These are phyloP conservation scores for Pseudopodoces humilis DNA, from an alignment of 2,113 vertebrate genomes.

Conservation along the genomic window DNA sequence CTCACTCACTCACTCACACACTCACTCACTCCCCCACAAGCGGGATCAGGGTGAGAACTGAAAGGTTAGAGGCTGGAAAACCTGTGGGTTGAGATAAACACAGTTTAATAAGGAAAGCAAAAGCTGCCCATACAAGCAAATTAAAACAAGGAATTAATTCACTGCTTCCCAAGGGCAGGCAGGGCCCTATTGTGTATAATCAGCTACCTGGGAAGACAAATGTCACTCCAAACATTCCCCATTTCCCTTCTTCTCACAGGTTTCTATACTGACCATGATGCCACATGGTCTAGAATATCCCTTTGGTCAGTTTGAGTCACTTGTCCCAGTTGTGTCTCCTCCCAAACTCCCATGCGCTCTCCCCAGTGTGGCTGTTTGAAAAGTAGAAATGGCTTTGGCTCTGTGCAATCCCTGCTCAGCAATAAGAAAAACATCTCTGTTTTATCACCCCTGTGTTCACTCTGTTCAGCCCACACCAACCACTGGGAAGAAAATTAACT, in stretches of 20 bases:
- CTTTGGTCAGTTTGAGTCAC: neutral
- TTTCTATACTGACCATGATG: neutral
- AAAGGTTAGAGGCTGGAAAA: neutral
- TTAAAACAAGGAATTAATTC: neutral
- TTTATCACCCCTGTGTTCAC: neutral
- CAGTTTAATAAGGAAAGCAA: neutral
- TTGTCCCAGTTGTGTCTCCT: neutral
- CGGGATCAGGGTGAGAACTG: neutral
- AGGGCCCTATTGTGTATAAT: accelerated
- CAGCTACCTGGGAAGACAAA: neutral
- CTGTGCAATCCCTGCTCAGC: neutral
- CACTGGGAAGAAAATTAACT: neutral
- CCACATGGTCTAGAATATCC: neutral
- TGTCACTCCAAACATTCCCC: neutral
- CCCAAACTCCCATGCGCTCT: neutral
- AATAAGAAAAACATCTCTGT: neutral
- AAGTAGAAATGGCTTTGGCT: neutral
- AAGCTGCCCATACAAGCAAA: neutral
- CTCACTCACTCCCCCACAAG: neutral
- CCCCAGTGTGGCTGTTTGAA: neutral
- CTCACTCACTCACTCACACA: too few species aligned
- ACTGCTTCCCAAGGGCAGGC: neutral
- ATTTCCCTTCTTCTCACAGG: neutral
- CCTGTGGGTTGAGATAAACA: neutral
- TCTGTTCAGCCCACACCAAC: neutral